phyloP scores from a whole-genome alignment of 2,113 vertebrate species.

The Dromaius novaehollandiae region DNA sequence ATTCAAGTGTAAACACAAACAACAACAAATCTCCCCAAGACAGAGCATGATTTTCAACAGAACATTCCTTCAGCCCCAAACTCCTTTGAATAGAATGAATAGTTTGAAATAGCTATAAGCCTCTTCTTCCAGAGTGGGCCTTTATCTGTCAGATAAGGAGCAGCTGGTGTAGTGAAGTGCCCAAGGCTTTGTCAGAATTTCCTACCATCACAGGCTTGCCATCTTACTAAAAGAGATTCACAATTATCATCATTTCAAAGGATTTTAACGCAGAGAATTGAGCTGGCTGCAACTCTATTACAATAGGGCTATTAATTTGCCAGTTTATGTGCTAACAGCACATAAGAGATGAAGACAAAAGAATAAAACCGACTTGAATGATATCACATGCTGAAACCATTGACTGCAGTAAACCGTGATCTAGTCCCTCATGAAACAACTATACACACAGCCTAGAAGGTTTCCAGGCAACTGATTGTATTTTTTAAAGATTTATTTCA shows the following conservation, averaged over 20 bases:
- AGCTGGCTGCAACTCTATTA: neutral
- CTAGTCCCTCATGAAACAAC: neutral
- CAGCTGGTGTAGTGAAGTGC: neutral
- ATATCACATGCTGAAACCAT: neutral
- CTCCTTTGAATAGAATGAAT: neutral
- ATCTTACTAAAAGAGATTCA: neutral
- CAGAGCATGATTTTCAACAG: neutral
- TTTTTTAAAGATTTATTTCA: neutral
- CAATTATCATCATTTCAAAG: neutral
- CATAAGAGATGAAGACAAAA: neutral
- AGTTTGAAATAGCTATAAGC: neutral
- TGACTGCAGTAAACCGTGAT: neutral
- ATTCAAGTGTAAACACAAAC: neutral
- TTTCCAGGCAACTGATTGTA: neutral
- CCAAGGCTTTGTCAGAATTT: slow-evolving; percentile 11
- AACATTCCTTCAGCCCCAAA: neutral
- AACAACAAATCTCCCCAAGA: neutral
- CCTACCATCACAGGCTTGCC: neutral
- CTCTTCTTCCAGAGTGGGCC: neutral
- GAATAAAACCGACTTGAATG: neutral
- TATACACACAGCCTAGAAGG: neutral
- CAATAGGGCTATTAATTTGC: neutral
- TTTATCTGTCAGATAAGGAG: slow-evolving; percentile 32
- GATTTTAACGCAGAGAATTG: neutral
- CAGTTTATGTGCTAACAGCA: neutral